Base-by-base conservation (phyloP, 2,113 vertebrate genomes). In the Toxostoma redivivum region DNA sequence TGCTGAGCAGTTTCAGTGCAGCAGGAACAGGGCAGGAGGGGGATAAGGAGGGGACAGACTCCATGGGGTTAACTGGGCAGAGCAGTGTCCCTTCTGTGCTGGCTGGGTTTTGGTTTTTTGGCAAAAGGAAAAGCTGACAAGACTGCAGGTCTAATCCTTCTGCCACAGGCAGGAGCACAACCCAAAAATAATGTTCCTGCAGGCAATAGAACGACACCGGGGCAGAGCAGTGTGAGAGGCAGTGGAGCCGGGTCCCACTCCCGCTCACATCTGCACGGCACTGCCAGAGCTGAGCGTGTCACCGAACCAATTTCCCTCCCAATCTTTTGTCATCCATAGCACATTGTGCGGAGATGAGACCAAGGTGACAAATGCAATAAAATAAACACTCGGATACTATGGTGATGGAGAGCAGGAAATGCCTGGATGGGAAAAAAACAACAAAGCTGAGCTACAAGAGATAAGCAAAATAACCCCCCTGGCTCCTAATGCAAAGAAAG, bases 311-410 rank as follows among this genome's bases (percentile, higher is more conserved):
- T 88, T 93, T 88, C 78, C 86, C 85, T 38, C 7, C 7, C 81
- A 73, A 70, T 40, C 92, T 88, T 95, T 95, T 96, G 94, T 97
- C 87, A 85, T 44, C 83, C 88, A 2, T 2, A 9, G 67, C 38
- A 64, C 94, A 71, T 92, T 88, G 56, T 91, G 88, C 44, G 23
- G 94, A 88, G 92, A 90, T 25, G 95, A 93, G 92, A 77, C 71
- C 90, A 38, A 97, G 94, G 95, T 95, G 96, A 95, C 87, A 88
- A 90, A 79, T 53, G 92, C 85, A 94, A 90, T 92, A 90, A 93
- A 83, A 94, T 28, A 94, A 94, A 62, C 85, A n/a, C 79, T 85
- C 12, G 4, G 85, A 90, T 90, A 28, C 96, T 91, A 72, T 90
- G 94, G 94, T 90, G 94, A 96, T 95, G 94, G 94, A 51, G 83